Conservation (phyloP, 2,113 vertebrate species). For the Piprites chloris region DNA sequence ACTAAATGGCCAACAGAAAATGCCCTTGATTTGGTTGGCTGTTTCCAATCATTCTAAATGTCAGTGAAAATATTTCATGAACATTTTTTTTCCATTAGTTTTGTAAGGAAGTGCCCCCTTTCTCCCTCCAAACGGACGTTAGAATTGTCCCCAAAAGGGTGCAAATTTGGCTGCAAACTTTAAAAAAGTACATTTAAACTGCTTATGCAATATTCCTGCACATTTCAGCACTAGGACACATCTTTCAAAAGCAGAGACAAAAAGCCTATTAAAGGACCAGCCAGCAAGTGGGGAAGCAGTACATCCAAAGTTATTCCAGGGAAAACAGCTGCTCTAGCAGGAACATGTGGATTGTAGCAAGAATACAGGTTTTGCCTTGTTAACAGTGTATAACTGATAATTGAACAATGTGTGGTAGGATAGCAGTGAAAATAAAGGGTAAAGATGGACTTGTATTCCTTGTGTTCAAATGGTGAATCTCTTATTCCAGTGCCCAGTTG, state of each 20-base stretch:
- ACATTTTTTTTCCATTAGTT: neutral
- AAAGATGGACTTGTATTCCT: neutral
- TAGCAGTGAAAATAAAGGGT: neutral
- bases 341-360: neutral
- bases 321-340: neutral
- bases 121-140: neutral
- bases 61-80: neutral
- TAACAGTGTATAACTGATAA: neutral
- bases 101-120: rapidly evolving
- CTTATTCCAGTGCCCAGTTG: slow-evolving; percentile 88
- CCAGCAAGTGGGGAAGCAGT: neutral
- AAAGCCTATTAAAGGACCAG: neutral
- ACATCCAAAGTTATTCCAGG: neutral
- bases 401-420: neutral
- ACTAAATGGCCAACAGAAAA: neutral
- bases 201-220: neutral
- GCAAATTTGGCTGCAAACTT: neutral
- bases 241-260: neutral
- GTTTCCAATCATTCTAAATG: neutral
- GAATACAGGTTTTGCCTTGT: neutral
- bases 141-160: neutral
- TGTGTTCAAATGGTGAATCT: neutral
- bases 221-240: neutral
- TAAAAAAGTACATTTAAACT: neutral
- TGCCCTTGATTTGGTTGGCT: neutral